A percentile compares a stretch with the other conserved stretches of the same genome.
These are phyloP conservation scores for Hoplostethus mediterraneus DNA, from an alignment of 2,797 vertebrate species.

Conservation along the genomic window DNA sequence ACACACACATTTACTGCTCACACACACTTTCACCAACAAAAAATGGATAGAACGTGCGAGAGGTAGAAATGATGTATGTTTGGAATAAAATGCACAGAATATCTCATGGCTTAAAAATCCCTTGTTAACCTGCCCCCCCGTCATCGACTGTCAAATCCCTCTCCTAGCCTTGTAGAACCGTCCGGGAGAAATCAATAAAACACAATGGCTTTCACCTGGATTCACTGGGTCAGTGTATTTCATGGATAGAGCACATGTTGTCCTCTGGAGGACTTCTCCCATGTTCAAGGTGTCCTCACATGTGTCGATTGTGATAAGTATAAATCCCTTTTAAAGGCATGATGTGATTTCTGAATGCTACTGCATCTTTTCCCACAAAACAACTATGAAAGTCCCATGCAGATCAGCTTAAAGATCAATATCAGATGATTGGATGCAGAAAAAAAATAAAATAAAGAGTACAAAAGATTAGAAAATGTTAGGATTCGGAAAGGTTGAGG, in stretches of 20 bases:
- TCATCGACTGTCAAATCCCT: not conserved
- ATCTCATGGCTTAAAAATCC: not conserved
- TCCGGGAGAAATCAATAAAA: constrained; percentile 6
- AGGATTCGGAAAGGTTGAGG: not conserved
- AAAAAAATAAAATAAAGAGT: constrained; percentile 11
- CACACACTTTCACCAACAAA: too few species aligned
- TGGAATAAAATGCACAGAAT: not conserved
- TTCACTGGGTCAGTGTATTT: constrained; percentile 1
- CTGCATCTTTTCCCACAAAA: constrained; percentile 17
- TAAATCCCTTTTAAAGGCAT: constrained; percentile 19
- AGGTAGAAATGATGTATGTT: too few species aligned
- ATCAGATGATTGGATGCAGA: constrained; percentile 29
- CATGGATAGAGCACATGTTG: not conserved
- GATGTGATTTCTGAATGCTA: constrained; percentile 41
- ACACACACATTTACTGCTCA: too few species aligned
- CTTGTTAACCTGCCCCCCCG: not conserved
- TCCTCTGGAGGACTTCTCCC: too few species aligned
- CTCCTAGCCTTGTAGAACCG: not conserved
- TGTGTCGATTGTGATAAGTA: not conserved
- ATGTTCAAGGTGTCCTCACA: too few species aligned
- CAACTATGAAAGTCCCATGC: constrained; percentile 24
- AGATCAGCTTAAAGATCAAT: constrained; percentile 39
- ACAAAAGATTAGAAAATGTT: not conserved
- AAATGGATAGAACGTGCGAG: too few species aligned
- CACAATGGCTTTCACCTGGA: not conserved